Conservation (phyloP, 1,140 invertebrate genomes). For the Drosophila paulistorum region DNA sequence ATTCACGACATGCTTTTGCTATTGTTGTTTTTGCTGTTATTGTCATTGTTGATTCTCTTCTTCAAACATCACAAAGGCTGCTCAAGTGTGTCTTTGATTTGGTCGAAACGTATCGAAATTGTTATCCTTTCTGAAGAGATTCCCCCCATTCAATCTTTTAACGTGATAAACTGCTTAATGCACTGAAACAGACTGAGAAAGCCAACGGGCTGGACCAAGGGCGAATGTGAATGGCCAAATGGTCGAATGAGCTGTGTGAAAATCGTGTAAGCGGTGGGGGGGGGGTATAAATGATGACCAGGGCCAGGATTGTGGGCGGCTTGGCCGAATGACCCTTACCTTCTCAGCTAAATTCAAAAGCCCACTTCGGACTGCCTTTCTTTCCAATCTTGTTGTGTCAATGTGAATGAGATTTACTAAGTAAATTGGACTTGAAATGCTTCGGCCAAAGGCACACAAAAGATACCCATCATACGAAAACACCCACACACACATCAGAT, state of each 20-base stretch:
- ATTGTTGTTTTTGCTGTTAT: not conserved
- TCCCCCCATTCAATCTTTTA: constrained; percentile 68
- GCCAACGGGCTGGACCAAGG: constrained; percentile 9
- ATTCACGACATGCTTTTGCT: constrained; percentile 18
- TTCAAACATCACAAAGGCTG: constrained; percentile 5
- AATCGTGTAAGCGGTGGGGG: no score
- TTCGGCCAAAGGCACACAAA: constrained; percentile 11
- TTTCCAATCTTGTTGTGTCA: constrained; percentile 3
- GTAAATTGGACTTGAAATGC: constrained; percentile 71
- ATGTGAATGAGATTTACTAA: constrained; percentile 43
- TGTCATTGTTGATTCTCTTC: constrained; percentile 35
- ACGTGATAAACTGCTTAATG: constrained; percentile 76
- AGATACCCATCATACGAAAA: constrained; percentile 30
- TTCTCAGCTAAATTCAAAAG: constrained; percentile 23
- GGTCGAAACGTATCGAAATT: not conserved
- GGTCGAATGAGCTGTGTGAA: not conserved
- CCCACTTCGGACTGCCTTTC: constrained; percentile 4
- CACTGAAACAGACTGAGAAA: constrained; percentile 41
- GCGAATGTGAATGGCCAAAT: not conserved
- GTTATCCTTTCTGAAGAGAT: constrained; percentile 53
- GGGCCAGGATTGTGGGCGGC: not conserved
- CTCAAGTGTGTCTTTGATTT: constrained; percentile 9
- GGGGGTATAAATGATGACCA: not conserved
- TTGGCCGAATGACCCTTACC: constrained; percentile 35
- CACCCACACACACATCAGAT: constrained; percentile 4